Base-by-base conservation (phyloP, 1,140 invertebrate genomes). In the Drosophila lini region DNA sequence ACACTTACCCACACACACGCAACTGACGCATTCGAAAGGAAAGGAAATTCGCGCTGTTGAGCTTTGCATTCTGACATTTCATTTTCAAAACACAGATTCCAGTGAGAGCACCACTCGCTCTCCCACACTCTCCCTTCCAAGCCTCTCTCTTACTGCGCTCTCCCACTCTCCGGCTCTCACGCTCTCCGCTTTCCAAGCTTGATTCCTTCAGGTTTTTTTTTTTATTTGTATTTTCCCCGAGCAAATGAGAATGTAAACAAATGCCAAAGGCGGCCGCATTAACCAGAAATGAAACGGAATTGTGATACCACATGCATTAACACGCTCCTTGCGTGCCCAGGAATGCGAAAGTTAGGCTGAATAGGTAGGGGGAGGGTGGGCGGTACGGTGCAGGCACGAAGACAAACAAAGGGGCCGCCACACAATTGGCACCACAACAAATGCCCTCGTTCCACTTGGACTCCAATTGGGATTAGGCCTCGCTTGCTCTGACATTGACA, bases 1-100 rank as follows among this genome's bases (percentile, higher is more conserved):
- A 50, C 45, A 52, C 36, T 42, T 22, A 42, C 10, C 22, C 45
- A 52, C 48, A 31, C 16, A 45, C 42, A 38, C 56, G 25, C 60
- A 61, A 41, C 19, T 53, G 45, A 67, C 68, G 47, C 47, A 47
- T 56, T 44, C 11, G 22, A 38, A 55, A 53, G 57, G 32, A 71
- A 56, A 80, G 81, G 74, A 84, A 84, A 84, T 80, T 82, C 73
- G 78, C 69, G 70, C 82, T 86, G 84, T 89, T 88, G 84, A 88
- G 84, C 84, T 88, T 89, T 89, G 84, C 80, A 71, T 80, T 88
- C 78, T 88, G 83, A 80, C 83, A 83, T 88, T 86, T 68, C 68
- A 78, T 88, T 88, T 84, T 88, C 84, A 88, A 88, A 88, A 88
- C 84, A 88, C 78, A 78, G 76, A 80, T 83, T 86, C 83, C 83